These are phyloP conservation scores for Cryptus armator DNA, from an alignment of 2,888 invertebrate species.

Conservation along the genomic window DNA sequence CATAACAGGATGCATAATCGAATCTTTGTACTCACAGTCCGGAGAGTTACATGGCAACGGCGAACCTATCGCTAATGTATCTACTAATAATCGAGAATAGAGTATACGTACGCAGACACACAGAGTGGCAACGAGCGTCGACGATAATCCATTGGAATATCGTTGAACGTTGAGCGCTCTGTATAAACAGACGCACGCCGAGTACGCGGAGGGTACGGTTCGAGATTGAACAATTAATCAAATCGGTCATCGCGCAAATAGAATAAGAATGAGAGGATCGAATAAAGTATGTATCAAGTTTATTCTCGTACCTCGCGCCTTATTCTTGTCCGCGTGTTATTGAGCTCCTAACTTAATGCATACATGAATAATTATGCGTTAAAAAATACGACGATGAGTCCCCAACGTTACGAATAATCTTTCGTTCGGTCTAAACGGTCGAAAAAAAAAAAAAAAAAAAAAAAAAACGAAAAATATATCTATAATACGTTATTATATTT, in stretches of 20 bases:
- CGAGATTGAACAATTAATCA: constrained; percentile 62
- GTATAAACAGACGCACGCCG: constrained; percentile 1
- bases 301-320: constrained; percentile 8
- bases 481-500: too few relatives aligned
- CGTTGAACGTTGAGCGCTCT: constrained; percentile 18
- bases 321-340: constrained; percentile 27
- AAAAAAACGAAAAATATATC: too few relatives aligned
- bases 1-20: constrained; percentile 39
- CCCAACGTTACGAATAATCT: constrained; percentile 59
- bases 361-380: constrained; percentile 32
- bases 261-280: constrained; percentile 23
- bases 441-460: too few relatives aligned
- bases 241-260: constrained; percentile 52
- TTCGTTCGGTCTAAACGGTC: constrained; percentile 15
- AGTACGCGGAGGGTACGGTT: constrained; percentile 17
- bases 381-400: constrained; percentile 23
- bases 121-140: background rate
- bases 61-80: constrained; percentile 30
- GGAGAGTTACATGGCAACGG: background rate
- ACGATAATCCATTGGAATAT: constrained; percentile 36
- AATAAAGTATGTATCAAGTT: constrained; percentile 24
- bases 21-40: constrained; percentile 24
- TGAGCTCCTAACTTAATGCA: constrained; percentile 8
- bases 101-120: constrained; percentile 2
- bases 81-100: constrained; percentile 53